phyloP scores from a whole-genome alignment of 2,797 vertebrate species.

The Rousettus madagascariensis region DNA sequence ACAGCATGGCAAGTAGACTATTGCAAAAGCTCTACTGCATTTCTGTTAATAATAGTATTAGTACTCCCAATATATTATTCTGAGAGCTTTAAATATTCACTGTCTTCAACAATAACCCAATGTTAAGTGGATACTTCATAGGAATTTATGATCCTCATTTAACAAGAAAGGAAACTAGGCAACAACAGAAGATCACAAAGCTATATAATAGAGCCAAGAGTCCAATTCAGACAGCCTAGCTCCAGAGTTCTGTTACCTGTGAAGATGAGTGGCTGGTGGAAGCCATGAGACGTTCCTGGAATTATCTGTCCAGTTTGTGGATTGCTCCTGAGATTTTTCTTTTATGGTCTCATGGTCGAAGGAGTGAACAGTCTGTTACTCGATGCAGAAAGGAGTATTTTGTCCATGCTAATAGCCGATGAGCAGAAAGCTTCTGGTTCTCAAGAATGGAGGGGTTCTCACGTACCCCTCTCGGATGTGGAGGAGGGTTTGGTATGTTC shows the following conservation, averaged over 20 bases:
- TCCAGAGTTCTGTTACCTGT: neutral
- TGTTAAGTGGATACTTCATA: neutral
- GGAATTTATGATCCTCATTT: neutral
- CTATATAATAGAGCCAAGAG: neutral
- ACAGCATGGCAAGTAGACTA: neutral
- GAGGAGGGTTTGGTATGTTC: neutral
- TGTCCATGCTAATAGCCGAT: neutral
- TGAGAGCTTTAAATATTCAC: neutral
- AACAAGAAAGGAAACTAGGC: neutral
- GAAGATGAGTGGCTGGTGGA: neutral
- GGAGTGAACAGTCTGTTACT: neutral
- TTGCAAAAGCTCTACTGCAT: neutral
- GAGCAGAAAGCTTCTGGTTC: neutral
- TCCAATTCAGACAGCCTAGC: neutral
- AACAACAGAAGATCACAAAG: neutral
- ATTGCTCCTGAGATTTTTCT: neutral
- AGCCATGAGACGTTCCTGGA: neutral
- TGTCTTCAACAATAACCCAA: neutral
- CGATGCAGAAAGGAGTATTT: neutral
- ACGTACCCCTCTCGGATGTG: neutral
- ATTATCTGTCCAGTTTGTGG: neutral
- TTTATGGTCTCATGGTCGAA: neutral
- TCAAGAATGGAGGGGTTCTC: neutral
- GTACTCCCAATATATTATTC: neutral
- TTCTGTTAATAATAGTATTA: neutral